Evolutionary conservation across 1,140 invertebrate species (phyloP).

Genomic region (Olivierus martensii): DNA sequence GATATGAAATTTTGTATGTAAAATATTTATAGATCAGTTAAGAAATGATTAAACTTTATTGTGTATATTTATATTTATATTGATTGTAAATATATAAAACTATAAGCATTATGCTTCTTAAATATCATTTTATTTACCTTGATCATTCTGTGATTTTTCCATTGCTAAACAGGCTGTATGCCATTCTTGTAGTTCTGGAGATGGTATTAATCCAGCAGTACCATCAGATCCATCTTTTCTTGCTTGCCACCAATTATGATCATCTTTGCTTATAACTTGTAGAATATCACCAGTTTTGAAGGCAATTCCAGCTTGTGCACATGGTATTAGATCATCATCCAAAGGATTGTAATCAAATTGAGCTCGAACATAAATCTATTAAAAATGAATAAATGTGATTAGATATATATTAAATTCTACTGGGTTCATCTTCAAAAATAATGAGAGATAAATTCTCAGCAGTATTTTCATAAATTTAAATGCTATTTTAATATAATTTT

Average conservation of each 20-base stretch:
- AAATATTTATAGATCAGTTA: too few species aligned
- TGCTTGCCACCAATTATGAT: slow-evolving; percentile 99
- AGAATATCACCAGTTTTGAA: slow-evolving; percentile 93
- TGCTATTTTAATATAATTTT: too few species aligned
- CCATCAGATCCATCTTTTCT: slow-evolving; percentile 67
- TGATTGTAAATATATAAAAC: too few species aligned
- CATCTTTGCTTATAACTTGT: slow-evolving; percentile 96
- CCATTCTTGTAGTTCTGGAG: slow-evolving; percentile 98
- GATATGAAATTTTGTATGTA: too few species aligned
- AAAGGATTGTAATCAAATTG: slow-evolving; percentile 97
- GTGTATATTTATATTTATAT: too few species aligned
- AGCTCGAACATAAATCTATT: slow-evolving; percentile 91
- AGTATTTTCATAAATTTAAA: slow-evolving; percentile 97
- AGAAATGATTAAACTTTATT: too few species aligned
- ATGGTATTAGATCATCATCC: slow-evolving; percentile 95
- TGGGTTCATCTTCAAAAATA: too few species aligned
- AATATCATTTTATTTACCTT: too few species aligned
- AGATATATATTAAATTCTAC: too few species aligned
- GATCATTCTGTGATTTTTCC: slow-evolving; percentile 14
- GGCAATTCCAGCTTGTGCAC: slow-evolving; percentile 90
- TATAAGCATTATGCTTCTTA: too few species aligned
- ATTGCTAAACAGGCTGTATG: slow-evolving; percentile 82
- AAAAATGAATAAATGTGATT: too few species aligned
- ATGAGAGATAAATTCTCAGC: too few species aligned
- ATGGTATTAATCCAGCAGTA: slow-evolving; percentile 93